Evolutionary conservation across 2,888 invertebrate genomes (phyloP), one percentile per base, ranked within the genome.

Genomic region (Scaptomyza reducta): DNA sequence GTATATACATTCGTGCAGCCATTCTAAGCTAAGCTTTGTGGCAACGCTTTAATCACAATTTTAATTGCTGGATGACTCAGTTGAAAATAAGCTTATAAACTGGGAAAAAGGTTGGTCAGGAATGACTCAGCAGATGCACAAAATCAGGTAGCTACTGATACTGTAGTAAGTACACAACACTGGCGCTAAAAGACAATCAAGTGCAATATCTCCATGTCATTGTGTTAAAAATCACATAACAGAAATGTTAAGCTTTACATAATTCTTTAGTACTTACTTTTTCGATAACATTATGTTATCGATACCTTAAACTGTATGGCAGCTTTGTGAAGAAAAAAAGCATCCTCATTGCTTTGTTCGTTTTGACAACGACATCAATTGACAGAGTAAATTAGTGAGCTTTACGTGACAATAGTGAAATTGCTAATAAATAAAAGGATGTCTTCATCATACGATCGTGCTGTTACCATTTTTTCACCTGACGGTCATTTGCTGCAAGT

Each of bases 401-500:
- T 13, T 42, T 41, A 13, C 11, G 25, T 38, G 49, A 16, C 11
- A 27, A 46, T 31, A 29, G 6, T 40, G 35, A 69, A 70, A 53
- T 75, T 68, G 93, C 79, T 2, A 14, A 14, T 1, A 40, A 16
- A 16, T 14, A 27, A 88, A 68, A 93, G 86, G 87, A 97, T 96
- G 96, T 95, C 96, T 91, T 94, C 96, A 67, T 94, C 97, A 89
- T 99, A 99, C 93, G 99, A 99, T 93, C 95, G 99, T 93, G 99
- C 99, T 89, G 99, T 99, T 89, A 99, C 99, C 70, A 99, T 99
- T 84, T 99, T 99, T 93, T 99, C 99, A 13, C 99, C 99, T 7
- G 99, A 99, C 92, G 99, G 99, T 6, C 99, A 99, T 94, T 94
- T 99, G 79, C 95, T 99, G 85, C 99, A 99, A 94, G 99, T 99